These are phyloP conservation scores for Drosophila bocqueti DNA, from an alignment of 1,140 invertebrate species.

Conservation along the genomic window DNA sequence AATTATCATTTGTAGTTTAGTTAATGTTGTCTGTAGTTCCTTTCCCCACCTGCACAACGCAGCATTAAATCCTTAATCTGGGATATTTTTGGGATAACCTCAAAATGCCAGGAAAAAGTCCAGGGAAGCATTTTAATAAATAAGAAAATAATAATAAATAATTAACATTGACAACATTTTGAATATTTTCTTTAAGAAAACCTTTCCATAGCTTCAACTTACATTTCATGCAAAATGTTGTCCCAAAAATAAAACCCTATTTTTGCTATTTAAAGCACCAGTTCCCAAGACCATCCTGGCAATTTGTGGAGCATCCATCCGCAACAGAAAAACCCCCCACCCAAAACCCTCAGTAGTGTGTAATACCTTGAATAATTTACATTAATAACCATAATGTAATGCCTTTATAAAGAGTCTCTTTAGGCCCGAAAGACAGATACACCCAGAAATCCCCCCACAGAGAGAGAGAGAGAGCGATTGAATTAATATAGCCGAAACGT, in stretches of 20 bases:
- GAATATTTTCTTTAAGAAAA: background rate
- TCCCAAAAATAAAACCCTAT: background rate
- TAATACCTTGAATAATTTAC: constrained; percentile 36
- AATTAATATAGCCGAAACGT: constrained; percentile 49
- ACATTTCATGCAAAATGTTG: background rate
- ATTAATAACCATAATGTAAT: constrained; percentile 43
- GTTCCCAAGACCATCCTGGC: background rate
- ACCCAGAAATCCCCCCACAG: constrained; percentile 36
- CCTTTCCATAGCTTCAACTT: background rate
- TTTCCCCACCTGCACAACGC: background rate
- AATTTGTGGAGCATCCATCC: constrained; percentile 11
- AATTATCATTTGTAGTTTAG: constrained; percentile 60
- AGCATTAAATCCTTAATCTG: constrained; percentile 2
- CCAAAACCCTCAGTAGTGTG: constrained; percentile 16
- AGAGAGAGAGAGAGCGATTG: constrained; percentile 16
- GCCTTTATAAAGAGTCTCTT: constrained; percentile 64
- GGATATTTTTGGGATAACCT: constrained; percentile 12
- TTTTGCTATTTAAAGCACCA: background rate
- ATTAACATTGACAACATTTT: background rate
- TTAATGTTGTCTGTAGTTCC: constrained; percentile 33
- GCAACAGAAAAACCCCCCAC: background rate
- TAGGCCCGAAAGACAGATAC: constrained; percentile 46
- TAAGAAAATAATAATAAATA: background rate
- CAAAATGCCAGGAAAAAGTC: constrained; percentile 5
- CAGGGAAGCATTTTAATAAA: background rate